Evolutionary conservation across 2,797 vertebrate species (phyloP), one percentile per base, ranked within the genome.

Genomic region (Lates japonicus): DNA sequence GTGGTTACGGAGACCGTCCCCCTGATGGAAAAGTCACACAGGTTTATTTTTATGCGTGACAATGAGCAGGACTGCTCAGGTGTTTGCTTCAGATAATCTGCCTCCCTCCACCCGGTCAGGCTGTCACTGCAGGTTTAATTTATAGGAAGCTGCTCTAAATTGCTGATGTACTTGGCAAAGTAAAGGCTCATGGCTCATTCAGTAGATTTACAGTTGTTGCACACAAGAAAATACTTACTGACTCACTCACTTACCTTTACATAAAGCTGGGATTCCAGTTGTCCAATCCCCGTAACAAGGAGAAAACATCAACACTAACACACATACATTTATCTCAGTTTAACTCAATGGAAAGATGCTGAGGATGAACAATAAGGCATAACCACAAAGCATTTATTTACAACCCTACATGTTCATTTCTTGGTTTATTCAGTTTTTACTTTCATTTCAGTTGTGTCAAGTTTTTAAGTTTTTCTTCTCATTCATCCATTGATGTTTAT

Each of bases 401-500:
- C 48, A 65, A 62, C 22, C 9, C 72, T 44, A 22, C 20, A 39
- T 42, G 55, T 68, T 16, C 13, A 48, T 72, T 41, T 61, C 57
- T 39, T 55, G 16, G 3, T 80, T 51, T 31, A 9, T 3, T 69
- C 49, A 16, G 4, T 80, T 85, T 59, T 51, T 37, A 1, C 73
- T 63, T 75, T 69, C 46, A 29, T 76, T 39, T 72, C n/a, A 29
- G 6, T 65, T 74, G 2, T 62, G 14, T 77, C 22, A 65, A 59
- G 54, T 76, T 80, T 64, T 72, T 58, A 58, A 17, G 22, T 83
- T 60, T 49, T 14, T 70, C 37, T 35, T 42, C 62, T 86, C 49
- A 54, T 25, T 64, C 65, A 57, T 84, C 62, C 33, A 55, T 86
- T 76, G 19, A 51, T 87, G 37, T 83, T 84, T 70, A 66, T 86